phyloP scores from a whole-genome alignment of 2,888 invertebrate species.

The Eupithecia inturbata region DNA sequence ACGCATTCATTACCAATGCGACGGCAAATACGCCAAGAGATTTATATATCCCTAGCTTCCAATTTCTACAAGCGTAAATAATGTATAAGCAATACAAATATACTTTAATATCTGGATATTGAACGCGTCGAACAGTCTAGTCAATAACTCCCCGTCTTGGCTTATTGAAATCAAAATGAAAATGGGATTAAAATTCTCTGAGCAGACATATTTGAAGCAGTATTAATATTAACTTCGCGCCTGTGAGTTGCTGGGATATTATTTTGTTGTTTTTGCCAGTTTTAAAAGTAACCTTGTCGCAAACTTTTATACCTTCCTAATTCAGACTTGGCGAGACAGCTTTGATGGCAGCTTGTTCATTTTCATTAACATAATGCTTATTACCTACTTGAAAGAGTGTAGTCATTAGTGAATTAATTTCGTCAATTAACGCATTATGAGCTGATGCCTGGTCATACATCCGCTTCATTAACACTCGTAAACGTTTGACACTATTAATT shows the following conservation, averaged over 20 bases:
- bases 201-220: background rate
- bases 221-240: background rate
- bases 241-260: background rate
- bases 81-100: background rate
- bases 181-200: background rate
- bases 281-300: background rate
- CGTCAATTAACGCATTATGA: conserved; percentile 54
- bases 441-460: conserved; percentile 51
- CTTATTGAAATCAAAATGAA: background rate
- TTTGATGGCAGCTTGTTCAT: background rate
- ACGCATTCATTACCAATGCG: conserved; percentile 55
- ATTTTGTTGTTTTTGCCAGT: background rate
- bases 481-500: conserved; percentile 14
- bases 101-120: background rate
- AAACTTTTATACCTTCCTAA: conserved; percentile 1
- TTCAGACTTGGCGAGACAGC: conserved; percentile 3
- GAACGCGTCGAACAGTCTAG: background rate
- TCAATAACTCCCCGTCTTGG: background rate
- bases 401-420: conserved; percentile 48
- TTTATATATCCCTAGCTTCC: conserved; percentile 2
- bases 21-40: conserved; percentile 14
- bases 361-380: background rate
- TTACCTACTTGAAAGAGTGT: background rate
- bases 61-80: background rate
- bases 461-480: conserved; percentile 42